Evolutionary conservation across 2,888 invertebrate genomes (phyloP), one percentile per base, ranked within the genome.

Genomic region (Eutolmus rufibarbis): DNA sequence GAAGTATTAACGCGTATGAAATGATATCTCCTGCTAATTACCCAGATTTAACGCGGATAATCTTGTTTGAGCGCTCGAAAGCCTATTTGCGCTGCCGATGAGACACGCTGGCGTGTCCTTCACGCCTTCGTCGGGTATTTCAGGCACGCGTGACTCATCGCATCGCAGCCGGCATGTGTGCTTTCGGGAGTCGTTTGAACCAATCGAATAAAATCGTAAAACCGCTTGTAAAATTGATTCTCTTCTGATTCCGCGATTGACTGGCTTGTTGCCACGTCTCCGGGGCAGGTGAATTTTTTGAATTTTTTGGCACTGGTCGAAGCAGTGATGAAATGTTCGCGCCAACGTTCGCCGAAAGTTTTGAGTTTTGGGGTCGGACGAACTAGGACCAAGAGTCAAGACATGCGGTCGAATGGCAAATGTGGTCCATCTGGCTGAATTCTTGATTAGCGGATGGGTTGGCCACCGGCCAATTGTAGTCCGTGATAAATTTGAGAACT

Each of bases 1-100:
- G 78, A 76, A 78, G 46, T 43, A 78, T 78, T 78, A 78, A 43
- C 43, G 78, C 43, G 23, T 43, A 78, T 23, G 78, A 78, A 78
- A 78, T 78, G 46, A 78, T 78, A 78, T 78, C 78, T 43, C 43
- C 19, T 78, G 28, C 78, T 78, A 78, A 78, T 78, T 78, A 78
- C 19, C 28, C 66, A 19, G 66, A 66, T 66, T 66, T 28, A 66
- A 28, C 66, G 28, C 28, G 66, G 66, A 66, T 66, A 66, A 66
- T 66, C 66, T 66, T 23, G 28, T 66, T 66, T 66, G 66, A 66
- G 66, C 66, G 66, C 66, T 28, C 28, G 66, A 66, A 66, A 66
- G 66, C 66, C 66, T 66, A 66, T 66, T 66, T 66, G 14, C 66
- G 66, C 66, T 23, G 12, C 66, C 14, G 66, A 66, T 28, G 66